Evolutionary conservation across 2,113 vertebrate genomes (phyloP).

Genomic region (Colius striatus): DNA sequence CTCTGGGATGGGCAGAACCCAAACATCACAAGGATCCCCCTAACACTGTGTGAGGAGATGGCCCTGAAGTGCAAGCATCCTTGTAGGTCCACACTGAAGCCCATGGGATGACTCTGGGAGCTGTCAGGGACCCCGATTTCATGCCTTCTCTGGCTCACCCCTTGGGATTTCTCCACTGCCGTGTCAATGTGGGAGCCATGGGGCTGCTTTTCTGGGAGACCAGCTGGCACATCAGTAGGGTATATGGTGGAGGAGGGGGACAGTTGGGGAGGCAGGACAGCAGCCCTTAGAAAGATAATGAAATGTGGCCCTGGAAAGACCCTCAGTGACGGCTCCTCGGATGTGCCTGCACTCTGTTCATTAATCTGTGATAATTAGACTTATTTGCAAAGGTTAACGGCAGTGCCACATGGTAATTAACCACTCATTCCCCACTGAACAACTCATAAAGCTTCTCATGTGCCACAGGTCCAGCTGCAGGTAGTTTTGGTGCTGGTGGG

Average conservation of each 20-base stretch:
- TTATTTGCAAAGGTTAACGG: slow-evolving; percentile 82
- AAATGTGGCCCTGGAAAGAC: slow-evolving; percentile 70
- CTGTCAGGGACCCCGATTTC: neutral
- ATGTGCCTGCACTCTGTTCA: slow-evolving; percentile 76
- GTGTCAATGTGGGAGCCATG: neutral
- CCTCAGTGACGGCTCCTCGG: slow-evolving; percentile 62
- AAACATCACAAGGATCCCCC: too few species aligned
- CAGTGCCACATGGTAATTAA: slow-evolving; percentile 78
- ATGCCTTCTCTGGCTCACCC: neutral
- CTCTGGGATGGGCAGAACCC: neutral
- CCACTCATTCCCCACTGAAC: slow-evolving; percentile 48
- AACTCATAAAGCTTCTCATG: slow-evolving; percentile 46
- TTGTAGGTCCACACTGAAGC: fast-evolving
- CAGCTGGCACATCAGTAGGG: slow-evolving; percentile 36
- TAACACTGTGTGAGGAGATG: fast-evolving
- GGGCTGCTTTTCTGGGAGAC: slow-evolving; percentile 30
- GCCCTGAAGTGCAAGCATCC: neutral
- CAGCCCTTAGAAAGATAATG: slow-evolving; percentile 67
- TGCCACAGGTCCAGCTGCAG: neutral
- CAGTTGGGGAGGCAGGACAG: neutral
- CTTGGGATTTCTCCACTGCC: neutral
- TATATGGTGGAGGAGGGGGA: neutral
- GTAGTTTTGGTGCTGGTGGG: neutral
- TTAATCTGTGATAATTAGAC: slow-evolving; percentile 84
- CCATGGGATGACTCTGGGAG: fast-evolving